Base-by-base conservation (phyloP, 37 sponge, comb jelly and placozoan genomes). In the Ianthella basta region DNA sequence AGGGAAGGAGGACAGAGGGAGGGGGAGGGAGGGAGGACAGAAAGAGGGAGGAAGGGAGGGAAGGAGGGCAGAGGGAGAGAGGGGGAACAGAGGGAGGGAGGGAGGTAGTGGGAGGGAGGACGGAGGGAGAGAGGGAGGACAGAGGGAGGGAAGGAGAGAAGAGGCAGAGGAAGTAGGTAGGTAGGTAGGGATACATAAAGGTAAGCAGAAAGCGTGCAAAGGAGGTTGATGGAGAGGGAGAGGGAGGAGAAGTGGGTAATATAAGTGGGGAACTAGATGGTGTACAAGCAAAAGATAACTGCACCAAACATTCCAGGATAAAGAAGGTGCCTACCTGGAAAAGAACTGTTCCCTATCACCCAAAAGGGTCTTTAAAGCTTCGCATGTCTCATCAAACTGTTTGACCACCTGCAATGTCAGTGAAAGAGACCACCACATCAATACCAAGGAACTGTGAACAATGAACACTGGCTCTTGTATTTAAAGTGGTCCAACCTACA, bases 311-410 rank as follows among this genome's bases (percentile, higher is more conserved):
- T n/a, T n/a, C n/a, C n/a, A n/a, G n/a, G n/a, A n/a, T n/a, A n/a
- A n/a, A n/a, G n/a, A n/a, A n/a, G n/a, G n/a, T n/a, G n/a, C 12
- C 29, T 34, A 32, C 19, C 53, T 24, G 21, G 78, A 24, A 12
- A 75, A 75, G 53, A 75, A 75, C 14, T n/a, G 16, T 4, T 41
- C n/a, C 53, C 39, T 36, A 1, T 41, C 78, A 15, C 37, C 78
- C 53, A 75, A 41, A 36, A 75, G 21, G 2, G 78, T 75, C 53
- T 75, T 44, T 36, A 75, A 75, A 4, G 78, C 78, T 13, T 21
- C 10, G 10, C 78, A 75, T 16, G 40, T n/a, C 21, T 75, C 53
- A 40, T 50, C 54, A 75, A 53, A 32, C 24, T 50, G 33, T 8
- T 50, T 12, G 24, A 36, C 78, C 4, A 75, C 25, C 78, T 75